Evolutionary conservation across 2,888 invertebrate genomes (phyloP).

Genomic region (Diaprepes abbreviatus): DNA sequence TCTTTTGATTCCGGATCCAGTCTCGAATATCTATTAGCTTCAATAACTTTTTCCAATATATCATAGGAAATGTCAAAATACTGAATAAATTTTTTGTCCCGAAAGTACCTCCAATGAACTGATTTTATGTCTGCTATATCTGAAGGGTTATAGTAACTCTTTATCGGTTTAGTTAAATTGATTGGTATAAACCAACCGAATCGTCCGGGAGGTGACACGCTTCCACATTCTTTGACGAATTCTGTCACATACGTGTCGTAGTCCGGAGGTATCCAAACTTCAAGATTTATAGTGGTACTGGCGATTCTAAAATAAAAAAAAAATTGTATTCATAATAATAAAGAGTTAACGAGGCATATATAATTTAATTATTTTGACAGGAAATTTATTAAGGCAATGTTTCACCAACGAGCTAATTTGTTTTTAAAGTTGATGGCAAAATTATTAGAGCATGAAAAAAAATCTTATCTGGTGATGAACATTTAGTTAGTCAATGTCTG

Average conservation of each 20-base stretch:
- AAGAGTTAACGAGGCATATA: too few relatives aligned
- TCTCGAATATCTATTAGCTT: neutral
- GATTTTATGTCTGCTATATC: conserved; percentile 33
- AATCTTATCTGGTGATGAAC: too few relatives aligned
- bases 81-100: conserved; percentile 66
- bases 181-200: conserved; percentile 78
- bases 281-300: conserved; percentile 75
- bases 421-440: too few relatives aligned
- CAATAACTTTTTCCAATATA: conserved; percentile 25
- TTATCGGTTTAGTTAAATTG: conserved; percentile 57
- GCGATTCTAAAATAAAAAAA: conserved; percentile 63
- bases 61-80: conserved; percentile 68
- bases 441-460: too few relatives aligned
- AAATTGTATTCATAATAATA: neutral
- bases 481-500: too few relatives aligned
- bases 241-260: conserved; percentile 70
- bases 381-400: too few relatives aligned
- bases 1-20: conserved; percentile 17
- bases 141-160: conserved; percentile 38
- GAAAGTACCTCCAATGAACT: conserved; percentile 72
- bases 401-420: too few relatives aligned
- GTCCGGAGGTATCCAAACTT: conserved; percentile 78
- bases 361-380: too few relatives aligned
- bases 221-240: conserved; percentile 70
- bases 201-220: conserved; percentile 71